Conservation (phyloP, 2,888 invertebrate species). For the Argyresthia albistria region DNA sequence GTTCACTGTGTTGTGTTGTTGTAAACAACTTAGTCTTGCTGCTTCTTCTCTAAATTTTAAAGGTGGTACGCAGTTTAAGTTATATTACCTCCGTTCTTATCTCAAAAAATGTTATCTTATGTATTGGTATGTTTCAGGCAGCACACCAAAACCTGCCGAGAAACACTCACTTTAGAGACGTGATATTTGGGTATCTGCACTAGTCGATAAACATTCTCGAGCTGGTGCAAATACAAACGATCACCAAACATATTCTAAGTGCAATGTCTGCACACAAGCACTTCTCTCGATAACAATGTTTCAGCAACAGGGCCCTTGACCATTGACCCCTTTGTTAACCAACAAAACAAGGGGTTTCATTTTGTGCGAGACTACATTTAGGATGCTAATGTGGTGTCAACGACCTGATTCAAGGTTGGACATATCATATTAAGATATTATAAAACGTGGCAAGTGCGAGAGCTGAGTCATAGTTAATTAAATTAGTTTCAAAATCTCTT, state of each 20-base stretch:
- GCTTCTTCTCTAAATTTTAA: too few species aligned
- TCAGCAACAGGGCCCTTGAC: neutral
- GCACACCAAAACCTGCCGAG: too few species aligned
- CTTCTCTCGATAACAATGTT: neutral
- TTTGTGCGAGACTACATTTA: slow-evolving; percentile 17
- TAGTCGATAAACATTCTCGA: too few species aligned
- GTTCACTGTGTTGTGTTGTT: too few species aligned
- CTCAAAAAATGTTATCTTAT: too few species aligned
- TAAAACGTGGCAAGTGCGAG: slow-evolving; percentile 20
- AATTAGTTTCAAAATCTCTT: neutral
- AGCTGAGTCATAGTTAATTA: slow-evolving; percentile 26
- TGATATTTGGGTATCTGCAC: too few species aligned
- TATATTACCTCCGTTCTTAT: slow-evolving; percentile 29
- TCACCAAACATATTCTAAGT: neutral
- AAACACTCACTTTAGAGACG: too few species aligned
- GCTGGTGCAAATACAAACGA: neutral
- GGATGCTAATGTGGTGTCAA: slow-evolving; percentile 31
- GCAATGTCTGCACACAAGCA: neutral
- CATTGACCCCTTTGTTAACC: slow-evolving; percentile 3
- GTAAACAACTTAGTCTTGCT: too few species aligned
- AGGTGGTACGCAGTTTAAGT: too few species aligned
- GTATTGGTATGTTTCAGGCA: too few species aligned
- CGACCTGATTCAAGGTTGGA: slow-evolving; percentile 30
- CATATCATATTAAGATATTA: slow-evolving; percentile 39
- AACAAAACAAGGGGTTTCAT: slow-evolving; percentile 5